Evolutionary conservation across 2,113 vertebrate species (phyloP).

Genomic region (Archilochus colubris): DNA sequence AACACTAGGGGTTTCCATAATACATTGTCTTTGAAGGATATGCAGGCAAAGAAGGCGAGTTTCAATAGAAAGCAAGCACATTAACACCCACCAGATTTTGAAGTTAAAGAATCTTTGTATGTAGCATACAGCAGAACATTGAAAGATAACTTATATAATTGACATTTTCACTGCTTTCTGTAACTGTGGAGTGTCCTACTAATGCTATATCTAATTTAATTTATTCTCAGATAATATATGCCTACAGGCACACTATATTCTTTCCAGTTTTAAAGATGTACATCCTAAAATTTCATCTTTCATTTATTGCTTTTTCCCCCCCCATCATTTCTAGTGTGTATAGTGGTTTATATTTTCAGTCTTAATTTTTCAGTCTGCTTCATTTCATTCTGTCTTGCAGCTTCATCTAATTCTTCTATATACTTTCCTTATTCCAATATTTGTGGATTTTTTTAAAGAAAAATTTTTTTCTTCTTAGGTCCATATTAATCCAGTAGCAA

Average conservation of each 20-base stretch:
- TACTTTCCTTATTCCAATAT: neutral
- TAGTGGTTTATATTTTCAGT: neutral
- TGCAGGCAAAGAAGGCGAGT: conserved; percentile 53
- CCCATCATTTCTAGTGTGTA: neutral
- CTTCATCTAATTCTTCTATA: neutral
- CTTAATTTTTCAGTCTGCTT: neutral
- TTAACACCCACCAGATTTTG: conserved; percentile 48
- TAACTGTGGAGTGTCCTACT: conserved; percentile 2
- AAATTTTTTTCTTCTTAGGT: neutral
- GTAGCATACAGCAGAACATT: neutral
- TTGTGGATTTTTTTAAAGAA: neutral
- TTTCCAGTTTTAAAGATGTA: neutral
- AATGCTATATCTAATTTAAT: neutral
- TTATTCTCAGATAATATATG: conserved; percentile 16
- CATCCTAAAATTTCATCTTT: neutral
- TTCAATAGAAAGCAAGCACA: conserved; percentile 23
- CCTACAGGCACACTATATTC: neutral
- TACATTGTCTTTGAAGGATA: neutral
- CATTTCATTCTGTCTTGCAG: neutral
- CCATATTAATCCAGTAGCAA: neutral
- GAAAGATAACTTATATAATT: conserved; percentile 48
- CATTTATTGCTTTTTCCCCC: neutral
- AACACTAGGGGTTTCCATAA: conserved; percentile 24
- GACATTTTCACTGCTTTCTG: conserved; percentile 46
- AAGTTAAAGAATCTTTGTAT: conserved; percentile 42